Base-by-base conservation (phyloP, 2,888 invertebrate species). In the Periphyllus acericola region DNA sequence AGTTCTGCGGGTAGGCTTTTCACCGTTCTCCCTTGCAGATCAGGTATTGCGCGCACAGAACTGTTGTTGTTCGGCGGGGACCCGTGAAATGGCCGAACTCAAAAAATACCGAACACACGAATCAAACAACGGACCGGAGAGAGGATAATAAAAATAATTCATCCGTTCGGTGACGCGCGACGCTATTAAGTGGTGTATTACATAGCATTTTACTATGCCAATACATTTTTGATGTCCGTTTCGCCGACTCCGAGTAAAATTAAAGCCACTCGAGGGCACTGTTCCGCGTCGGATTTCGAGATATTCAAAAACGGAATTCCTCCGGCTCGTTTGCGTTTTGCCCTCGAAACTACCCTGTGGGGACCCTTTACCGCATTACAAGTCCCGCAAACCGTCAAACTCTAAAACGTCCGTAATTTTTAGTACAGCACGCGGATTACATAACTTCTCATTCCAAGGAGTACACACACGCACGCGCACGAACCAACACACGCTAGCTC, bases 241-340 rank as follows among this genome's bases (percentile, higher is more conserved):
- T 80, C 40, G 66, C 40, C 9, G 19, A 29, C 40, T 81, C 68
- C 40, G 68, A 68, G 40, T 68, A 40, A 40, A 81, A 81, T 81
- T 81, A 81, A 81, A 81, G 29, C 19, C 40, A 68, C 66, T 81
- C 66, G 14, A 66, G 66, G 40, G 40, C 66, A 68, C 80, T 68
- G 66, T 68, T 81, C 40, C 40, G 40, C n/a, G n/a, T 80, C 19
- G 21, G 40, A 40, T 40, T 36, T 80, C 66, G 17, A 36, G 36
- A 40, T 68, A 81, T 81, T 81, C 68, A 81, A 81, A 80, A 66
- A 81, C 66, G 21, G 40, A 81, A 79, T 79, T 55, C 60, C 34
- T 79, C 5, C 25, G 29, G 34, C 5, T 34, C 17, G 14, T 81
- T 68, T 9, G 29, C 66, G 19, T 68, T 81, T 40, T 25, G 40